These are phyloP conservation scores for Arctia plantaginis DNA, from an alignment of 2,888 invertebrate species.

Conservation along the genomic window DNA sequence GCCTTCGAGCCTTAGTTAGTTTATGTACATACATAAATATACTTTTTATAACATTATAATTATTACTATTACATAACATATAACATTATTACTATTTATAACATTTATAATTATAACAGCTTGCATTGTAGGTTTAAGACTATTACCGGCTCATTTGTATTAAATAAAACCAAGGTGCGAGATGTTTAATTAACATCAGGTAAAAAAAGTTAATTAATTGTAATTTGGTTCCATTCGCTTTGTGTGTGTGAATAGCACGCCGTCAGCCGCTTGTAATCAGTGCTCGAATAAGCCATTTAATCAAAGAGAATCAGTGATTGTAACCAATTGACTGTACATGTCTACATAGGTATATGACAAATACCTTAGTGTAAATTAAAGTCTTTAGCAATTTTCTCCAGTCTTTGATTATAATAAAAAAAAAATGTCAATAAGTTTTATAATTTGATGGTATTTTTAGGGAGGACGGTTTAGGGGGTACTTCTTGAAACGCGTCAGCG, in stretches of 20 bases:
- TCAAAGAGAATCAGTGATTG: slow-evolving; percentile 72
- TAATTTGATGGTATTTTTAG: no score
- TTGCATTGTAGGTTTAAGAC: no score
- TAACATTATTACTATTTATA: no score
- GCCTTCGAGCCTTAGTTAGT: no score
- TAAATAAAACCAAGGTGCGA: not conserved
- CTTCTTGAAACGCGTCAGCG: no score
- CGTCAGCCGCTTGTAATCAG: slow-evolving; percentile 66
- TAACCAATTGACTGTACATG: slow-evolving; percentile 41
- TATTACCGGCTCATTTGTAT: not conserved
- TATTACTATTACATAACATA: no score
- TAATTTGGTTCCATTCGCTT: slow-evolving; percentile 53
- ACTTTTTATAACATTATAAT: no score
- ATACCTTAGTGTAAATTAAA: not conserved
- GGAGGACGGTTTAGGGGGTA: no score
- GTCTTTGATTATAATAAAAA: not conserved
- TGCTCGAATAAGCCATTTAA: slow-evolving; percentile 67
- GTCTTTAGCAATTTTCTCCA: not conserved
- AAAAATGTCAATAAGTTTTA: no score
- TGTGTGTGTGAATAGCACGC: slow-evolving; percentile 60
- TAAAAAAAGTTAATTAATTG: slow-evolving; percentile 49
- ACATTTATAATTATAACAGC: no score
- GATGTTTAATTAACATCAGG: not conserved
- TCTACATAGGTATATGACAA: not conserved
- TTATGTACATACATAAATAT: no score